A percentile compares a stretch with the other conserved stretches of the same genome.
Conservation (phyloP, 2,888 invertebrate species). For the Eupithecia subfuscata region DNA sequence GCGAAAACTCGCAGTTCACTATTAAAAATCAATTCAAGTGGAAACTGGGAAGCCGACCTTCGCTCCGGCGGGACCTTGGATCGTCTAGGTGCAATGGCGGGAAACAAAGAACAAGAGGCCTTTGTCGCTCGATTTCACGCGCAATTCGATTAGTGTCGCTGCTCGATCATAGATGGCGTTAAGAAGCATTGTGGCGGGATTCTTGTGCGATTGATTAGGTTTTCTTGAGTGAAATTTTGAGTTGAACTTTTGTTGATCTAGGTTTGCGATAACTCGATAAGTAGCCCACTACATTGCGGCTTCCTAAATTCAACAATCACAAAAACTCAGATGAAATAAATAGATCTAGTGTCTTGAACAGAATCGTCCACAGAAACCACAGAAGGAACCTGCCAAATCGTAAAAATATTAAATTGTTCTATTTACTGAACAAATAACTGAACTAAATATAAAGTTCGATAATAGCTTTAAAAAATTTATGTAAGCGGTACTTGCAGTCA, state of each 20-base stretch:
- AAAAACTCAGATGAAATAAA: too few species aligned
- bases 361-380: too few species aligned
- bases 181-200: conserved; percentile 28
- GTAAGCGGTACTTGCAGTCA: too few species aligned
- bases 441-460: too few species aligned
- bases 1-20: conserved; percentile 76
- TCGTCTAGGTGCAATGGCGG: conserved; percentile 76
- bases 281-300: neutral
- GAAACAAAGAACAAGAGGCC: conserved; percentile 78
- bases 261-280: too few species aligned
- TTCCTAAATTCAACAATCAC: too few species aligned
- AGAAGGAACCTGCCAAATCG: too few species aligned
- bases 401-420: too few species aligned
- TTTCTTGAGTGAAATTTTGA: neutral
- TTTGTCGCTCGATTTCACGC: conserved; percentile 83
- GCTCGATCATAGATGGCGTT: conserved; percentile 75
- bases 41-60: conserved; percentile 63
- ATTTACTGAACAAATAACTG: too few species aligned
- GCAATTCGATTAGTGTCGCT: conserved; percentile 81
- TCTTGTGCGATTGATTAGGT: neutral
- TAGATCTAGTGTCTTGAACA: too few species aligned
- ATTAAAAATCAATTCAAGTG: conserved; percentile 81
- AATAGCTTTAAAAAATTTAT: too few species aligned
- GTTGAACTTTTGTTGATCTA: neutral
- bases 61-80: conserved; percentile 60